Evolutionary conservation across 1,140 invertebrate genomes (phyloP).

Genomic region (Chrysoperla carnea): DNA sequence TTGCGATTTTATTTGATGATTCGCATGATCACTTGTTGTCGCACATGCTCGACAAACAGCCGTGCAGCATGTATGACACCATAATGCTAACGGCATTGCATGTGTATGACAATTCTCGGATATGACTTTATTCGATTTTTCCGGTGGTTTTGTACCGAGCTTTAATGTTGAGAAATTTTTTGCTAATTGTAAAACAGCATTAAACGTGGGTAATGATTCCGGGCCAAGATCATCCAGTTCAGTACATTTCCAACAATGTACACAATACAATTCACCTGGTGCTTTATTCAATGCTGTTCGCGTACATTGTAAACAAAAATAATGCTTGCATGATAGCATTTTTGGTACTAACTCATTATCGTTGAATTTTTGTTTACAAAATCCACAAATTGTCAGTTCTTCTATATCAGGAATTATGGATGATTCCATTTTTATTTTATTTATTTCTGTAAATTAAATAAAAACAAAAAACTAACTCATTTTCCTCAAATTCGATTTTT

Average conservation of each 20-base stretch:
- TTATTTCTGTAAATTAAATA: not conserved
- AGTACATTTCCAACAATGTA: slow-evolving; percentile 47
- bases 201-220: slow-evolving; percentile 44
- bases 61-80: slow-evolving; percentile 49
- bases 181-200: slow-evolving; percentile 38
- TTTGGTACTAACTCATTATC: slow-evolving; percentile 49
- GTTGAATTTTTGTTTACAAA: slow-evolving; percentile 50
- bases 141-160: slow-evolving; percentile 23
- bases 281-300: slow-evolving; percentile 40
- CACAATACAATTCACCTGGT: slow-evolving; percentile 38
- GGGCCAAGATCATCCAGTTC: slow-evolving; percentile 38
- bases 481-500: no score
- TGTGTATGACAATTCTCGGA: slow-evolving; percentile 50
- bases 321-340: slow-evolving; percentile 54
- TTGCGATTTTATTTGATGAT: slow-evolving; percentile 46
- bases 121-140: slow-evolving; percentile 19
- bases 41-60: slow-evolving; percentile 48
- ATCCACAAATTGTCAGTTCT: slow-evolving; percentile 48
- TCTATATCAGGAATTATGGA: slow-evolving; percentile 40
- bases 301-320: slow-evolving; percentile 56
- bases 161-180: slow-evolving; percentile 37
- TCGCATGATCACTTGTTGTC: slow-evolving; percentile 37
- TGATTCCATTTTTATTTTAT: slow-evolving; percentile 23
- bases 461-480: no score
- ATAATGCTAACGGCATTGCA: slow-evolving; percentile 49